These are phyloP conservation scores for Phylloscopus trochilus DNA, from an alignment of 2,113 vertebrate genomes.

Conservation along the genomic window DNA sequence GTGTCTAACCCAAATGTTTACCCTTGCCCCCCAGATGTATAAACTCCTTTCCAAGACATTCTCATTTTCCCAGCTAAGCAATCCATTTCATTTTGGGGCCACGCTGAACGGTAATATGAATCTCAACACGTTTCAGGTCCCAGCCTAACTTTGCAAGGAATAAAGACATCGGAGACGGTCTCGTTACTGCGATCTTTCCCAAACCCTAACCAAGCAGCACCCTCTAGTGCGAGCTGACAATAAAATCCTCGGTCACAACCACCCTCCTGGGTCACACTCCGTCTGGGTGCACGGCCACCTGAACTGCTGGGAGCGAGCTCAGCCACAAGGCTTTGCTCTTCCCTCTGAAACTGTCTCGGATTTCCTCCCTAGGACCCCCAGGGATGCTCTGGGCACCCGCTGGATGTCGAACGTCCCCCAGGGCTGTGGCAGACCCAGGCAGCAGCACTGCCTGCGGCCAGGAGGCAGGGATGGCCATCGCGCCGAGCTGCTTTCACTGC, in stretches of 20 bases:
- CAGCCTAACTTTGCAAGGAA: not conserved
- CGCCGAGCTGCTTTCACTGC: not conserved
- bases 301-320: not conserved
- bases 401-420: rapidly evolving
- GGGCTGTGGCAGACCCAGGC: not conserved
- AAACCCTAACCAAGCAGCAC: conserved; percentile 17
- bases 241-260: not conserved
- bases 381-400: rapidly evolving
- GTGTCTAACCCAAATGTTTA: not conserved
- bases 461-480: rapidly evolving
- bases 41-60: conserved; percentile 1
- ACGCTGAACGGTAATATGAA: not conserved
- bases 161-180: not conserved
- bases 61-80: not conserved
- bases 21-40: not conserved
- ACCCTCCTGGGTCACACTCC: not conserved
- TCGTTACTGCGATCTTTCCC: rapidly evolving
- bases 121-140: not conserved
- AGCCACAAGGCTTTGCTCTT: not conserved
- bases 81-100: not conserved
- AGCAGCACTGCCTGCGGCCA: rapidly evolving
- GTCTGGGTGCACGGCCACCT: not conserved
- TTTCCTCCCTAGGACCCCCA: not conserved
- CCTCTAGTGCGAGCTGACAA: conserved; percentile 24
- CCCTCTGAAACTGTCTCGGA: not conserved